phyloP scores from a whole-genome alignment of 2,797 vertebrate species.

The Schizothorax lantsangensis region DNA sequence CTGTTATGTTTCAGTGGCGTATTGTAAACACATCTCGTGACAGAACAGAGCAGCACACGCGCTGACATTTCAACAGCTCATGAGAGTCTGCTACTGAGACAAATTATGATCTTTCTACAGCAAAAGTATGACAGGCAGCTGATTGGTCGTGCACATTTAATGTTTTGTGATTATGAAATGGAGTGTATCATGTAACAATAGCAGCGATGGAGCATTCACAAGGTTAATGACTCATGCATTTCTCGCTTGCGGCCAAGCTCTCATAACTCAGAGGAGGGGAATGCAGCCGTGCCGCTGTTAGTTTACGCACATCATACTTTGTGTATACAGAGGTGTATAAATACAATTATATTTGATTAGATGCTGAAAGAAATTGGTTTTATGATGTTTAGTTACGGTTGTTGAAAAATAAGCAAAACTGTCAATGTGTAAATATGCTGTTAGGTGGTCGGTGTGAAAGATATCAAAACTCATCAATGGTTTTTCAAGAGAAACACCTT shows the following conservation, averaged over 20 bases:
- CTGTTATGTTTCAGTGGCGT: constrained; percentile 50
- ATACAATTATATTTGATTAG: constrained; percentile 40
- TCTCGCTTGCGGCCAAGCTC: constrained; percentile 46
- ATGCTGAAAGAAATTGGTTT: constrained; percentile 34
- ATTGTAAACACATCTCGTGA: constrained; percentile 49
- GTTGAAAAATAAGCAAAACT: constrained; percentile 18
- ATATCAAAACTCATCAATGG: constrained; percentile 27
- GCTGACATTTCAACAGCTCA: constrained; percentile 41
- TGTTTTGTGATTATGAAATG: constrained; percentile 52
- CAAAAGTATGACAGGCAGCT: constrained; percentile 38
- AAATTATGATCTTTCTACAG: constrained; percentile 43
- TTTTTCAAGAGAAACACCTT: constrained; percentile 12
- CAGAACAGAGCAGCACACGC: constrained; percentile 39
- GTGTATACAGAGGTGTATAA: constrained; percentile 14
- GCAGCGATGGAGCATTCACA: constrained; percentile 36
- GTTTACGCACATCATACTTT: constrained; percentile 36
- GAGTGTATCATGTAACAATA: constrained; percentile 56
- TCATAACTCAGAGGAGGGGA: constrained; percentile 53
- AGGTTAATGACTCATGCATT: constrained; percentile 48
- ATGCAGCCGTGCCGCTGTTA: constrained; percentile 37
- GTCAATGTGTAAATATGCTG: constrained; percentile 31
- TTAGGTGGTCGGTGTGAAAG: constrained; percentile 25
- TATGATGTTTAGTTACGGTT: constrained; percentile 16
- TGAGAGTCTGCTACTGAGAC: constrained; percentile 36
- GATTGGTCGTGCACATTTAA: constrained; percentile 42